phyloP scores from a whole-genome alignment of 2,113 vertebrate species.

The Aspidoscelis tigris region DNA sequence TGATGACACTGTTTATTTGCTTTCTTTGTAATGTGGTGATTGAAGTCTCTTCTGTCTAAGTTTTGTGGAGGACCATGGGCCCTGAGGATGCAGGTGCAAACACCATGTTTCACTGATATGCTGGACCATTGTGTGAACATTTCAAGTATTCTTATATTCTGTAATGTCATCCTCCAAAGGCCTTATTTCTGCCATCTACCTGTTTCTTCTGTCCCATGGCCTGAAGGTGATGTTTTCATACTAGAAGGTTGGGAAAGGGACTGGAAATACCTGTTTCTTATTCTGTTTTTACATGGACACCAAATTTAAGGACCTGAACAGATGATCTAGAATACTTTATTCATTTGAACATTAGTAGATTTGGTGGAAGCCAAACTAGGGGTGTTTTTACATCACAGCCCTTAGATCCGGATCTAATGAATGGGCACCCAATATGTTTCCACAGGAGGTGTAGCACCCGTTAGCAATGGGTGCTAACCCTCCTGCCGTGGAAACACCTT shows the following conservation, averaged over 20 bases:
- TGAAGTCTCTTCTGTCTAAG: neutral
- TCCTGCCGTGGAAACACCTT: too few relatives aligned
- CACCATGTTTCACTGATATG: neutral
- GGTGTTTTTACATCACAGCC: too few relatives aligned
- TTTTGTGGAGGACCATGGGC: neutral
- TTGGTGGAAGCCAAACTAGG: neutral
- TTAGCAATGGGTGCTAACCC: too few relatives aligned
- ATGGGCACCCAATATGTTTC: too few relatives aligned
- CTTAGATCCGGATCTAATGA: too few relatives aligned
- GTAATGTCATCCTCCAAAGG: neutral
- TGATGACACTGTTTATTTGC: neutral
- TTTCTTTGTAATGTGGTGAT: neutral
- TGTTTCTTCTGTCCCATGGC: neutral
- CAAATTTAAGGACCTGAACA: neutral
- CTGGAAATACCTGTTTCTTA: neutral
- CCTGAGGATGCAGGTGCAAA: neutral
- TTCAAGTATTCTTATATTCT: neutral
- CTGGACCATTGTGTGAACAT: neutral
- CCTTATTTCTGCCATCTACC: neutral
- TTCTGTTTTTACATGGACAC: neutral
- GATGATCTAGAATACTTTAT: neutral
- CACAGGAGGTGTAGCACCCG: too few relatives aligned
- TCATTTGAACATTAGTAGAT: neutral
- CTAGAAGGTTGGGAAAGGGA: neutral
- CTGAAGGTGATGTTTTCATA: neutral